Percentiles rank a stretch among this genome's conserved stretches.
Conservation (phyloP, 2,113 vertebrate genomes). For the Bos indicus region DNA sequence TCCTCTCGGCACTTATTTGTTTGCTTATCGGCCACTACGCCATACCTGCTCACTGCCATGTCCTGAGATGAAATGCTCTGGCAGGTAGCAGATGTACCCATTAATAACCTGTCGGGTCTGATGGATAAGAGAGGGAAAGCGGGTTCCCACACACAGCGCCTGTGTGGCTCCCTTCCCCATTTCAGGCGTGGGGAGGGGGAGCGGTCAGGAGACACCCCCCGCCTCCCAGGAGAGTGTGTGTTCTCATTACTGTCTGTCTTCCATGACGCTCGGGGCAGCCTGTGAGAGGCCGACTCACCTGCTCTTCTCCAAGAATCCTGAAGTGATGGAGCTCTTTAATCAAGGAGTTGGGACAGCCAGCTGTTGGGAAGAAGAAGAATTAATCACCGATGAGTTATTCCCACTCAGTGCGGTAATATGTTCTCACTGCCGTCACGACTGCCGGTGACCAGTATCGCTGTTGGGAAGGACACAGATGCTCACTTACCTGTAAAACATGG, state of each 20-base stretch:
- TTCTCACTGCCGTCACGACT: neutral
- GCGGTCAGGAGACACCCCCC: slow-evolving; percentile 62
- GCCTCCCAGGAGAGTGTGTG: slow-evolving; percentile 64
- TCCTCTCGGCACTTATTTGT: neutral
- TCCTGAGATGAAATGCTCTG: slow-evolving; percentile 56
- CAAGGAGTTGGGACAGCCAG: slow-evolving; percentile 89
- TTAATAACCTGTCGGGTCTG: slow-evolving; percentile 82
- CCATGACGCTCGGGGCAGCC: slow-evolving; percentile 18
- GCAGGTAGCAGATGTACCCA: slow-evolving; percentile 82
- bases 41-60: slow-evolving; percentile 51
- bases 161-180: neutral
- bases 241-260: slow-evolving; percentile 77
- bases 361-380: slow-evolving; percentile 80
- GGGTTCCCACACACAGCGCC: slow-evolving; percentile 29
- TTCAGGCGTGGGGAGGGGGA: slow-evolving; percentile 3
- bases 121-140: slow-evolving; percentile 62
- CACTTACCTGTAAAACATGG: neutral
- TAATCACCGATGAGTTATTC: slow-evolving; percentile 51
- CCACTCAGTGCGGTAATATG: rapidly evolving
- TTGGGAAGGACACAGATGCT: neutral
- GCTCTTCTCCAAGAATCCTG: slow-evolving; percentile 90
- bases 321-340: slow-evolving; percentile 95
- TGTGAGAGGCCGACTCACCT: slow-evolving; percentile 84
- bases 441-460: rapidly evolving
- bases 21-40: slow-evolving; percentile 41